These are phyloP conservation scores for Neotragus pygmaeus DNA, from an alignment of 2,113 vertebrate species.

Conservation along the genomic window DNA sequence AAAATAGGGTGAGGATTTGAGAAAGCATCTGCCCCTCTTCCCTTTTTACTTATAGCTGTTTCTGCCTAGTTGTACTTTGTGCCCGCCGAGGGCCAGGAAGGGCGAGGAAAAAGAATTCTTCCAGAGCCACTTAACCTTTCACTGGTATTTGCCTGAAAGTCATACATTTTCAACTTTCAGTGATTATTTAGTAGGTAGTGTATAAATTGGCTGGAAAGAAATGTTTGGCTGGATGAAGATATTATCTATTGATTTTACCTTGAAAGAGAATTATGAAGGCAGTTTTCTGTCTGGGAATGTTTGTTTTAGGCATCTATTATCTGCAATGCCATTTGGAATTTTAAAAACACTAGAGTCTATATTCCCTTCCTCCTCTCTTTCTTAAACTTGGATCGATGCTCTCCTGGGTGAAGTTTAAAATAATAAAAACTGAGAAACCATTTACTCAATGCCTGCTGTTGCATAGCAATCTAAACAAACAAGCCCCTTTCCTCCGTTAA, in stretches of 20 bases:
- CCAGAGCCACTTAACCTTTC: not conserved
- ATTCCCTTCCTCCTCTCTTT: constrained; percentile 2
- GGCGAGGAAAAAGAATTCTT: not conserved
- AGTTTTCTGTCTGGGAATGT: not conserved
- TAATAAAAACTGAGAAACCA: constrained; percentile 62
- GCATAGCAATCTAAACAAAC: constrained; percentile 72
- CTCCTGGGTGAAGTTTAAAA: constrained; percentile 69
- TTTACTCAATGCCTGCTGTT: constrained; percentile 48
- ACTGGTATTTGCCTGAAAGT: not conserved
- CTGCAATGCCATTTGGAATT: not conserved
- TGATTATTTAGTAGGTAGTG: not conserved
- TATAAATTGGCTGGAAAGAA: not conserved
- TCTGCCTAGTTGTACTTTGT: not conserved
- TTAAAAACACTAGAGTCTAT: not conserved
- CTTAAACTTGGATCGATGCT: constrained; percentile 51
- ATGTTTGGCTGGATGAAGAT: not conserved
- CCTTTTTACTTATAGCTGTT: not conserved
- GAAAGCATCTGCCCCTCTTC: not conserved
- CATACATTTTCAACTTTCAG: not conserved
- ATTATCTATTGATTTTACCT: not conserved
- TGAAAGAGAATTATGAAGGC: not conserved
- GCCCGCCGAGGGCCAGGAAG: accelerated
- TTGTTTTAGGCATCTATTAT: not conserved
- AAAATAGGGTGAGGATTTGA: not conserved
- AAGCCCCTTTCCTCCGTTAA: constrained; percentile 40